Conservation (phyloP, 2,113 vertebrate species). For the Anguilla japonica region DNA sequence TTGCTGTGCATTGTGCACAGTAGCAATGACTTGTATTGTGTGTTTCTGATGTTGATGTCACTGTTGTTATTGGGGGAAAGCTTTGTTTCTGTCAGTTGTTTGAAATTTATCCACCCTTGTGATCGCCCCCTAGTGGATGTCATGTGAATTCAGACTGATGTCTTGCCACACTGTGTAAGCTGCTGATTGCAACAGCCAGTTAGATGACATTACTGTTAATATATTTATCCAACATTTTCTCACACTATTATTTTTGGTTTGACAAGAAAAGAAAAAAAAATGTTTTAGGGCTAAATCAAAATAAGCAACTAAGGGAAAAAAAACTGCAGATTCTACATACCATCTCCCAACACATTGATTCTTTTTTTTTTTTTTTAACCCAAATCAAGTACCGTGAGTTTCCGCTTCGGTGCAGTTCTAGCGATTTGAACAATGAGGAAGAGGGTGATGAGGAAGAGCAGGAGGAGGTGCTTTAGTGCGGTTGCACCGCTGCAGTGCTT, state of each 20-base stretch:
- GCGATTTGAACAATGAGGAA: neutral
- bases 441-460: neutral
- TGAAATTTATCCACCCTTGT: neutral
- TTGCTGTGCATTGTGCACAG: neutral
- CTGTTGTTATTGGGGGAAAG: slow-evolving; percentile 1
- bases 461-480: slow-evolving; percentile 8
- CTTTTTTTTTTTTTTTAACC: neutral
- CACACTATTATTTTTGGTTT: neutral
- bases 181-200: neutral
- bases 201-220: neutral
- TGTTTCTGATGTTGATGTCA: neutral
- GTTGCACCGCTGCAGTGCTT: neutral
- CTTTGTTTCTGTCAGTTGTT: neutral
- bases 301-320: neutral
- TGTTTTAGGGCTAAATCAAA: neutral
- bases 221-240: neutral
- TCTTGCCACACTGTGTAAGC: neutral
- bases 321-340: neutral
- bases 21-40: neutral
- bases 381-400: neutral
- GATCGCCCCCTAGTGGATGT: neutral
- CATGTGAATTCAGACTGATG: neutral
- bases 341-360: neutral
- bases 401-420: neutral
- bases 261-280: neutral